Conservation (phyloP, 1,140 invertebrate genomes). For the Bombus sylvicola region DNA sequence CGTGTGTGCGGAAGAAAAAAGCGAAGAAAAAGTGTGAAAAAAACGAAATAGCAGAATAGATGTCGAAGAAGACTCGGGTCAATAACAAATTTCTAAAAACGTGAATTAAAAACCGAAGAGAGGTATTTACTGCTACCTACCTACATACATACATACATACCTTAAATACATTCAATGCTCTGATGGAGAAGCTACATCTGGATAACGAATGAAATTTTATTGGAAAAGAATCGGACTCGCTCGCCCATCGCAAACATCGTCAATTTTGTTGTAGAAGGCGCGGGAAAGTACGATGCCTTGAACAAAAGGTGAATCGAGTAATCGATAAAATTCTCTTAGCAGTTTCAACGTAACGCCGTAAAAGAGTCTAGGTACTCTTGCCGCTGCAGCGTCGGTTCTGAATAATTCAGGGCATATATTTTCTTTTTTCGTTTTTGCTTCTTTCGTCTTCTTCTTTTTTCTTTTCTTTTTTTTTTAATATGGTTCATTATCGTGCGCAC, state of each 20-base stretch:
- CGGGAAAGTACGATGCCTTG: background rate
- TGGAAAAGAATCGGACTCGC: background rate
- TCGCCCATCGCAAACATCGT: background rate
- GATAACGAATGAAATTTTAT: background rate
- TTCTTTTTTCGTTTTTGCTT: background rate
- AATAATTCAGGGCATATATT: conserved; percentile 61
- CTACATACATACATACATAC: too few species aligned
- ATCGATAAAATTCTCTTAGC: conserved; percentile 28
- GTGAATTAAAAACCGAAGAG: background rate
- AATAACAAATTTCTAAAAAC: background rate
- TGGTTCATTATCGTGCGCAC: conserved; percentile 49
- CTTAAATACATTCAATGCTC: too few species aligned
- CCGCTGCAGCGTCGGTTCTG: conserved; percentile 15
- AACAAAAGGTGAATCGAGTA: background rate
- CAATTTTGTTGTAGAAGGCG: background rate
- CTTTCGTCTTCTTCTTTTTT: background rate
- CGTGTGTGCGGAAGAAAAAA: background rate
- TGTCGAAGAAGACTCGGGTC: background rate
- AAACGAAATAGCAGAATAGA: background rate
- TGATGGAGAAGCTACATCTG: too few species aligned
- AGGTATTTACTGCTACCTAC: background rate
- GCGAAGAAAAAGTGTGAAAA: background rate
- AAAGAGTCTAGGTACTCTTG: background rate
- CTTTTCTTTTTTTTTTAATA: conserved; percentile 28
- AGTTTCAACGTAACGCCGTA: background rate